Base-by-base conservation (phyloP, 2,113 vertebrate species). In the Gymnobelideus leadbeateri region DNA sequence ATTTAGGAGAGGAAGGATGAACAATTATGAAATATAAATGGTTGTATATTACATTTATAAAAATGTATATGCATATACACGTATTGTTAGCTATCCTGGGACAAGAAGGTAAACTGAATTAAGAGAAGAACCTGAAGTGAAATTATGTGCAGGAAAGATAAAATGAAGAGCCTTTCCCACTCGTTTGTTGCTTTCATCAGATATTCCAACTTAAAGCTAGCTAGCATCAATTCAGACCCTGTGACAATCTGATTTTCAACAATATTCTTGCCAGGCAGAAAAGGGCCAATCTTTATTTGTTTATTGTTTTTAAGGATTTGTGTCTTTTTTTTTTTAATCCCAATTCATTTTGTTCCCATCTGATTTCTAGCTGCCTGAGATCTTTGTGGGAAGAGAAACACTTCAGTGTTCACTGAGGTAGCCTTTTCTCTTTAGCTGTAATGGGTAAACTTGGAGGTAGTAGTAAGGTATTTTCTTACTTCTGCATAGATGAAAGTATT, bases 161-260 rank as follows among this genome's bases (percentile, higher is more conserved):
- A 92, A 12, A 94, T 16, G 11, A 46, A 55, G 28, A 11, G 1
- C 8, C 24, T 51, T 43, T 43, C 31, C n/a, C 49, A 68, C 0
- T 19, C 61, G 91, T 92, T 37, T 89, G 55, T 91, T 43, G 53
- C 43, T 94, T 37, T 93, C 43, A 91, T 10, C 31, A n/a, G 2
- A 2, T 52, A 51, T 51, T 14, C 24, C 51, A 37, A 9, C 31
- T 77, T 14, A n/a, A 90, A 28, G 77, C 47, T 43, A 94, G 43
- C 53, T 89, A 96, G 46, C 52, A 94, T 94, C 57, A 94, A 53
- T 51, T 91, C 50, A 92, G 89, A 57, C 92, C n/a, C 77, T 92
- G 92, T 77, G 43, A 94, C 7, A 37, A 53, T n/a, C 47, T 95
- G 53, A 55, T 90, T 28, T 54, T 95, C 8, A 3, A 53, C n/a